phyloP scores from a whole-genome alignment of 2,113 vertebrate genomes.

The Ceyx cyanopectus region DNA sequence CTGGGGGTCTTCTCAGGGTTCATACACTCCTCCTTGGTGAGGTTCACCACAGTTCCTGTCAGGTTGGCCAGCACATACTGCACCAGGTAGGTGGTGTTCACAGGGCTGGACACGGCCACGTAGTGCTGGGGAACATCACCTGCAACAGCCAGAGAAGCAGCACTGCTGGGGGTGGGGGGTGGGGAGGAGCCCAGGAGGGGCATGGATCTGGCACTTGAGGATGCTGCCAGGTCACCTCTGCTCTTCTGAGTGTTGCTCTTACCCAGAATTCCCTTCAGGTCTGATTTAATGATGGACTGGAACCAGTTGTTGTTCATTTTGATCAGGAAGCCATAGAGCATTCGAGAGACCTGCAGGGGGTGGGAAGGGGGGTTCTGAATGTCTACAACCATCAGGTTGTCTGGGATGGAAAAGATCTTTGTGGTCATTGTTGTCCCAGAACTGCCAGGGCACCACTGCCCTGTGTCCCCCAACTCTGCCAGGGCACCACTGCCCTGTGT shows the following conservation, averaged over 20 bases:
- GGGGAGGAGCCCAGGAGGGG: background rate
- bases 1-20: slow-evolving; percentile 73
- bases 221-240: background rate
- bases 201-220: background rate
- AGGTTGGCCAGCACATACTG: slow-evolving; percentile 89
- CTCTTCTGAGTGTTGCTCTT: slow-evolving; percentile 20
- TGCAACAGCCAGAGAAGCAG: background rate
- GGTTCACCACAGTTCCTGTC: slow-evolving; percentile 78
- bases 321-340: slow-evolving; percentile 91
- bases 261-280: slow-evolving; percentile 78
- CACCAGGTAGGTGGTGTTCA: slow-evolving; percentile 81
- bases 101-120: slow-evolving; percentile 79
- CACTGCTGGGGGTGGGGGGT: background rate
- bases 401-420: too few species aligned
- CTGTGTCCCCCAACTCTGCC: too few species aligned
- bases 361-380: background rate
- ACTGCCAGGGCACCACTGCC: too few species aligned
- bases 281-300: slow-evolving; percentile 82
- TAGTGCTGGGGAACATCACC: slow-evolving; percentile 87
- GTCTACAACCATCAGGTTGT: background rate
- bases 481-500: too few species aligned
- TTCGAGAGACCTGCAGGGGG: slow-evolving; percentile 81
- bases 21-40: slow-evolving; percentile 86
- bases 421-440: too few species aligned
- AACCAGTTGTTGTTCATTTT: slow-evolving; percentile 93